Evolutionary conservation across 2,888 invertebrate species (phyloP), one percentile per base, ranked within the genome.

Genomic region (Archips xylosteana): DNA sequence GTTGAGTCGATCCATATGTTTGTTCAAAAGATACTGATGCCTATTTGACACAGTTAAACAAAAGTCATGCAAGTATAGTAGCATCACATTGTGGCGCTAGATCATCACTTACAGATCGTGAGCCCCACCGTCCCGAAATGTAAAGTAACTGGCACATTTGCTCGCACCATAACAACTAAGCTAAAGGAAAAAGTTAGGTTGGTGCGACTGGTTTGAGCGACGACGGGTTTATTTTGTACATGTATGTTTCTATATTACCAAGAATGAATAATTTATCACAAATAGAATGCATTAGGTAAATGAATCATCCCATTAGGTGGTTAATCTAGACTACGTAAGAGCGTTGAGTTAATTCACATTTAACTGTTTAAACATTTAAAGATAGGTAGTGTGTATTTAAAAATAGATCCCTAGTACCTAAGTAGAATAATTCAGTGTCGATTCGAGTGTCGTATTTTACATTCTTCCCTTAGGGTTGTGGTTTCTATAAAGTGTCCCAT

Each of bases 1-100:
- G 23, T 68, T 68, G 47, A 72, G 57, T 62, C 67, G 45, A 36
- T 67, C 34, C 42, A 51, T 51, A 13, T 10, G 32, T 47, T 63
- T 45, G 42, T 32, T 63, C 34, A n/a, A 13, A 23, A 23, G 71
- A 47, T 57, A 32, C 54, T 47, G 12, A 3, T 42, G 9, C 42
- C 2, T 42, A 42, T 42, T 42, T 42, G 42, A 42, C 8, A 42
- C 6, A 9, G 23, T 23, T 23, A 23, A 42, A 2, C 8, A 9
- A 42, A 42, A 2, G 0, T 9, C 9, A 42, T 9, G 9, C 9
- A 42, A 42, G 9, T 42, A 42, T 42, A 42, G 42, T 8, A 42
- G 6, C 42, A 42, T 42, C 9, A 42, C 8, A 42, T 42, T 23
- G 23, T 23, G 23, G 23, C 23, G 23, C 23, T 23, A 23, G 23